Evolutionary conservation across 2,888 invertebrate species (phyloP), one percentile per base, ranked within the genome.

Genomic region (Adineta ricciae): DNA sequence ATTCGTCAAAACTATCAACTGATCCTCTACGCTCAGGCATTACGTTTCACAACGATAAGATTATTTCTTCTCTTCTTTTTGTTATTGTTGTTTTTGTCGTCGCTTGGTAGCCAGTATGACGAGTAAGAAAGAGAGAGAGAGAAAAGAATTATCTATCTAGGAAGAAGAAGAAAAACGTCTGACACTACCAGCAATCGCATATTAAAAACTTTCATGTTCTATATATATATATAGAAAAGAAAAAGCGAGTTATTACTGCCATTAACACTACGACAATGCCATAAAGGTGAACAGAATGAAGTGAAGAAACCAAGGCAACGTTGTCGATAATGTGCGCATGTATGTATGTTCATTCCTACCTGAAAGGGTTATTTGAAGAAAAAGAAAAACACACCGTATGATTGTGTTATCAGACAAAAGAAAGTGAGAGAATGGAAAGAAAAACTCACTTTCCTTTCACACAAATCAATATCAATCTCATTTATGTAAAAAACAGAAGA

Each of bases 1-100:
- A 64, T 3, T 64, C 64, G 32, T 64, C 64, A 64, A 64, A 64
- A 64, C 64, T 64, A 64, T 64, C 64, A 64, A 64, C 64, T 64
- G 64, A 64, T 14, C 32, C 64, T 64, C 19, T 64, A 64, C 32
- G 64, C 32, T 64, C 64, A 4, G 64, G 64, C 64, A 64, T 64
- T 64, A 64, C 32, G 64, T 64, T 64, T 32, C 7, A 36, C 32
- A 36, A 32, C 64, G 64, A 64, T 36, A 64, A 64, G 64, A 64
- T 36, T 64, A 64, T 64, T 64, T 64, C 64, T 64, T 36, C 32
- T 64, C 16, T 16, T 64, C 64, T 64, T 11, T 36, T 5, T 19
- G 16, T 64, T n/a, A n/a, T n/a, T 64, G 32, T 64, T 64, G 52
- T 56, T 64, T 64, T 64, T 64, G 64, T 36, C 64, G 64, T 64